phyloP scores from a whole-genome alignment of 2,797 vertebrate species.

The Paramormyrops hopkinsi region DNA sequence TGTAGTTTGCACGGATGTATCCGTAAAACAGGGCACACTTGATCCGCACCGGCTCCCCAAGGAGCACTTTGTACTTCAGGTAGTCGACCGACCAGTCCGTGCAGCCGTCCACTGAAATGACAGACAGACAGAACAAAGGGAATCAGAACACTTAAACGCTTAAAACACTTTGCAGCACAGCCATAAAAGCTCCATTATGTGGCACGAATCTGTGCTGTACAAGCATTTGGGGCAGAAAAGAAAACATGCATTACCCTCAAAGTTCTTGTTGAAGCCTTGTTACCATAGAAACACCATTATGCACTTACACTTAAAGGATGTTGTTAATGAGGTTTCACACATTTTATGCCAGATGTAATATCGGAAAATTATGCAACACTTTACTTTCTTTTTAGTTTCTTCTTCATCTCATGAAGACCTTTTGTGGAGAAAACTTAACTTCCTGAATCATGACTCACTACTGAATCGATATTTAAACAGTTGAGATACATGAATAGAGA shows the following conservation, averaged over 20 bases:
- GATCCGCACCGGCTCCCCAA: constrained; percentile 92
- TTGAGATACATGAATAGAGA: background rate
- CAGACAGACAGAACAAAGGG: constrained; percentile 21
- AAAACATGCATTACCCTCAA: constrained; percentile 6
- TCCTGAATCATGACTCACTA: background rate
- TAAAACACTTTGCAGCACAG: background rate
- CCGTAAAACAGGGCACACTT: constrained; percentile 98
- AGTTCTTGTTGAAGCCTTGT: background rate
- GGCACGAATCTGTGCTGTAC: background rate
- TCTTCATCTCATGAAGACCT: background rate
- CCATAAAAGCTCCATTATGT: background rate
- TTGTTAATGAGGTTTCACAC: constrained; percentile 10
- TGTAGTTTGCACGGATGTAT: constrained; percentile 97
- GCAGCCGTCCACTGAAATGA: constrained; percentile 82
- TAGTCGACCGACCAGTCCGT: constrained; percentile 98
- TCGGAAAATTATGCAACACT: constrained; percentile 2
- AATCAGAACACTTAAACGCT: background rate
- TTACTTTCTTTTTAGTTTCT: background rate
- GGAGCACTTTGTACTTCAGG: constrained; percentile 91
- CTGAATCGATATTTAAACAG: background rate
- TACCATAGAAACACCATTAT: constrained; percentile 6
- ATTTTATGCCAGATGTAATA: constrained; percentile 11
- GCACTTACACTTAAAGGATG: constrained; percentile 12
- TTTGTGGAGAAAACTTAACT: constrained; percentile 3
- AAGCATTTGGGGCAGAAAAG: background rate